phyloP scores from a whole-genome alignment of 2,113 vertebrate genomes.

The Scolopax mira region DNA sequence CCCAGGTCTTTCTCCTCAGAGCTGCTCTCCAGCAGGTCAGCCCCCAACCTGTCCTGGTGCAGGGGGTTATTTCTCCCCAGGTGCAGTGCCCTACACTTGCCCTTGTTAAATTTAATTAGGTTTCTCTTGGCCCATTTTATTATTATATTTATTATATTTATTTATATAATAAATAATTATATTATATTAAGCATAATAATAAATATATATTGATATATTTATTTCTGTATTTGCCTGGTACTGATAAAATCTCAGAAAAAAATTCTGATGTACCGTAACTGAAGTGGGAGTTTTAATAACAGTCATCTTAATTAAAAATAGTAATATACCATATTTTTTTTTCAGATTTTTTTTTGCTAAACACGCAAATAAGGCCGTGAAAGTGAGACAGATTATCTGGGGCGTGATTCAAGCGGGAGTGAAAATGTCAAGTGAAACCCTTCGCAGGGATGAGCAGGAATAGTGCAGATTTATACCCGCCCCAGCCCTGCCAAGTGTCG shows the following conservation, averaged over 20 bases:
- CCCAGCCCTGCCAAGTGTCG: not conserved
- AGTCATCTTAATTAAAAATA: not conserved
- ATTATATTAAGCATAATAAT: too few species aligned
- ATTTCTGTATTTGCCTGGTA: too few species aligned
- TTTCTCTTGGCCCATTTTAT: too few species aligned
- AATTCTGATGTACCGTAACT: not conserved
- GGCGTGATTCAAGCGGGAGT: not conserved
- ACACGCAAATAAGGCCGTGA: not conserved
- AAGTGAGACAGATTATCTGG: not conserved
- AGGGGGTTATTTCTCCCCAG: too few species aligned
- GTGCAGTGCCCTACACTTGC: too few species aligned
- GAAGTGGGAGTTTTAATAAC: not conserved
- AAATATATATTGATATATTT: too few species aligned
- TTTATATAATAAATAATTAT: too few species aligned
- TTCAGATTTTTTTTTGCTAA: not conserved
- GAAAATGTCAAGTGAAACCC: slow-evolving; percentile 40
- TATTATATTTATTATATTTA: too few species aligned
- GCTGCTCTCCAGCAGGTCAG: too few species aligned
- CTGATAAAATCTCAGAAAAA: not conserved
- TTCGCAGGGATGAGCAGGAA: not conserved
- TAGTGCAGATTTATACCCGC: slow-evolving; percentile 15
- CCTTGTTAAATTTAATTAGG: too few species aligned
- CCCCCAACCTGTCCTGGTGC: too few species aligned
- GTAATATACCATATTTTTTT: not conserved
- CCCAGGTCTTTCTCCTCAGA: too few species aligned